A percentile compares a stretch with the other conserved stretches of the same genome.
phyloP scores from a whole-genome alignment of 1,140 invertebrate genomes.

The Neodiprion pinetum region DNA sequence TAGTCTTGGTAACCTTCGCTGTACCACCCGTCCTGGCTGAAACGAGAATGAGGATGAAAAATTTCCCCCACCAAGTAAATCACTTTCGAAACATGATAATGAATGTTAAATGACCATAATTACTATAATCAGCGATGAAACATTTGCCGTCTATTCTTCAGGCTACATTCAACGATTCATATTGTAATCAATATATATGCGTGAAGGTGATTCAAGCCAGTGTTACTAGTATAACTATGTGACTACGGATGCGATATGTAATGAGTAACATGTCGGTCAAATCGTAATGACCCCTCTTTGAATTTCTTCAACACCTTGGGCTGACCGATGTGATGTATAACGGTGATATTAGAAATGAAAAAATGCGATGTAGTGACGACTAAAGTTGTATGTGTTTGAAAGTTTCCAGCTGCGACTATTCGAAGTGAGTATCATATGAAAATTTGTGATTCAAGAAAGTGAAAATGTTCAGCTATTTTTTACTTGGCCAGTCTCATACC shows the following conservation, averaged over 20 bases:
- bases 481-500: conserved; percentile 57
- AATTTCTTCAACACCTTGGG: too few relatives aligned
- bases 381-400: conserved; percentile 33
- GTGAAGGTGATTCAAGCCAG: too few relatives aligned
- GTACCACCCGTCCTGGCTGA: conserved; percentile 61
- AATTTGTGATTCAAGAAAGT: conserved; percentile 13
- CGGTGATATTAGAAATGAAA: conserved; percentile 6
- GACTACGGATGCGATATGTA: too few relatives aligned
- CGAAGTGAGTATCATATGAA: conserved; percentile 17
- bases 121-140: not conserved
- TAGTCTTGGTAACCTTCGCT: conserved; percentile 60
- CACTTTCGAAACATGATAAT: not conserved
- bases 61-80: not conserved
- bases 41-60: conserved; percentile 37
- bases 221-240: too few relatives aligned
- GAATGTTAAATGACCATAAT: not conserved
- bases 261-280: too few relatives aligned
- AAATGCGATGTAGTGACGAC: conserved; percentile 10
- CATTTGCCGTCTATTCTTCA: not conserved
- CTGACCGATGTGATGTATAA: too few relatives aligned
- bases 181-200: too few relatives aligned
- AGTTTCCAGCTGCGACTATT: conserved; percentile 24
- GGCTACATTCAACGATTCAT: too few relatives aligned
- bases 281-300: too few relatives aligned
- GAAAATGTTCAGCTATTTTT: conserved; percentile 38